Base-by-base conservation (phyloP, 2,797 vertebrate genomes). In the Thamnophis elegans region DNA sequence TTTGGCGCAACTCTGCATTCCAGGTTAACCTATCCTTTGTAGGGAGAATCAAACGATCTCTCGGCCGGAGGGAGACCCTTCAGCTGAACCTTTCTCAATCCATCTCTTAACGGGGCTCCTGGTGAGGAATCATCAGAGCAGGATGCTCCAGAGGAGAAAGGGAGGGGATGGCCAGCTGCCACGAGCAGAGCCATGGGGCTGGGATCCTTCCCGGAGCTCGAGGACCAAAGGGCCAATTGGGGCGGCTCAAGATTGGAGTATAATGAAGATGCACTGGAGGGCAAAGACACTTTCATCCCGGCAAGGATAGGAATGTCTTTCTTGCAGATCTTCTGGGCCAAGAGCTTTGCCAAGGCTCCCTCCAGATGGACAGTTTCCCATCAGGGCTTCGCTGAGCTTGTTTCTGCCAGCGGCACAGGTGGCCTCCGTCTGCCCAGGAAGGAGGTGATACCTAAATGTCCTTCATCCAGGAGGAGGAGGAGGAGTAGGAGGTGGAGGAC, bases 161-260 rank as follows among this genome's bases (percentile, higher is more conserved):
- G 60, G 0, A 62, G 42, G 60, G n/a, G 55, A 94, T 86, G 20
- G 7, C 58, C 58, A 2, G 7, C 8, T 59, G 22, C 18, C 18
- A 20, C 5, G 56, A 58, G 56, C 56, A 56, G 56, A 58, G 18
- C 58, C 0, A 25, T 25, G 90, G 9, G 86, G 91, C 55, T 90
- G 12, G 56, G 92, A 85, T 92, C 94, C 91, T 60, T 60, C 95
- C 53, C 88, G 36, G 90, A 28, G 62, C 65, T 16, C 91, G 94
- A 91, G 92, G 86, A 88, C 96, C 93, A 95, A 93, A 92, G 65
- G 96, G 94, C 95, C 95, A 94, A 96, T 62, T 10, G 59, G 11
- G 26, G 20, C 7, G 10, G 28, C 28, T 28, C 26, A 26, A 4
- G 26, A 4, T 12, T 28, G 10, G 60, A 12, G 60, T 26, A 4